phyloP scores from a whole-genome alignment of 64 coral and sea anemone genomes.

The Montipora cactus region DNA sequence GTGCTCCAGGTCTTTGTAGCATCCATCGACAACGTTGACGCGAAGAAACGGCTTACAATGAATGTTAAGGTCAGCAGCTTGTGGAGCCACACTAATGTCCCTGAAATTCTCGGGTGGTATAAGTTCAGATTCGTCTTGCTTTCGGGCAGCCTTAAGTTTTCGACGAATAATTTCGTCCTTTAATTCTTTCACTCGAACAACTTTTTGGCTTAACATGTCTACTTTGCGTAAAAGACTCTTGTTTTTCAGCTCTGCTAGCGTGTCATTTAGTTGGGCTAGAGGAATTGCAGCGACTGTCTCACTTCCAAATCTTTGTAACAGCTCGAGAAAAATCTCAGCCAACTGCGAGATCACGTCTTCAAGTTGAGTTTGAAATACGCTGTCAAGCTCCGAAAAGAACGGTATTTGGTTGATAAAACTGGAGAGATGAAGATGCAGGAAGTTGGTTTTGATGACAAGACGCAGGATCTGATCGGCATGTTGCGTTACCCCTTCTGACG shows the following conservation, averaged over 20 bases:
- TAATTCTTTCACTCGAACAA: slow-evolving; percentile 4
- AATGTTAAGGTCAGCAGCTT: neutral
- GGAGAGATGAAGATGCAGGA: neutral
- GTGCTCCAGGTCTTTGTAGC: slow-evolving; percentile 70
- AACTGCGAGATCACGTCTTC: neutral
- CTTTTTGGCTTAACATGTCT: neutral
- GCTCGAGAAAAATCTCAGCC: slow-evolving; percentile 14
- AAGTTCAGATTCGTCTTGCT: slow-evolving; percentile 19
- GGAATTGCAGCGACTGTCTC: neutral
- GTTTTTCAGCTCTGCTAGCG: neutral
- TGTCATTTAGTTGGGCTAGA: neutral
- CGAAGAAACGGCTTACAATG: slow-evolving; percentile 70
- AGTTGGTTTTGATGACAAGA: neutral
- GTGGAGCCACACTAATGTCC: neutral
- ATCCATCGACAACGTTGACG: slow-evolving; percentile 67
- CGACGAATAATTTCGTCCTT: slow-evolving; percentile 26
- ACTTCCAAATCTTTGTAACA: slow-evolving; percentile 17
- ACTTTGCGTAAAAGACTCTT: too few species aligned
- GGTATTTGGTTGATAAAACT: neutral
- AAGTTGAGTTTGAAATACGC: too few species aligned
- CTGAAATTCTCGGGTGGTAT: slow-evolving; percentile 12
- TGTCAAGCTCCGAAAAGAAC: too few species aligned
- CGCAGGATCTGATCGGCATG: slow-evolving; percentile 1
- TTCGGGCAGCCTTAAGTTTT: neutral
- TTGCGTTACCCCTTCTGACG: neutral